These are phyloP conservation scores for Papilio aristodemus DNA, from an alignment of 1,140 invertebrate species.

Conservation along the genomic window DNA sequence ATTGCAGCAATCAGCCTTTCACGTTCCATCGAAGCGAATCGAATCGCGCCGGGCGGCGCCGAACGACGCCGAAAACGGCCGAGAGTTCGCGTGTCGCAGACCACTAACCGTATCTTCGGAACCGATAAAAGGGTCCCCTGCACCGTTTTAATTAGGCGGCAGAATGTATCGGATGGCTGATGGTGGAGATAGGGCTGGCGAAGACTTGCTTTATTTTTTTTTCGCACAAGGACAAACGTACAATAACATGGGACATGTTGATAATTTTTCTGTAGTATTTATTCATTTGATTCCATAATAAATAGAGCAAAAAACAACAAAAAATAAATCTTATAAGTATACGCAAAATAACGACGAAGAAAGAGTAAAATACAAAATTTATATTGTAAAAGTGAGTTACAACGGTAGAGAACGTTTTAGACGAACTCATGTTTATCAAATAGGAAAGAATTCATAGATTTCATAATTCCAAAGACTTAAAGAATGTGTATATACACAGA, in stretches of 20 bases:
- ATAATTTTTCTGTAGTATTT: background rate
- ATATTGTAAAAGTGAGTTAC: too few species aligned
- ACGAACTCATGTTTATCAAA: too few species aligned
- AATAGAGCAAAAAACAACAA: too few species aligned
- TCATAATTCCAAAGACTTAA: too few species aligned
- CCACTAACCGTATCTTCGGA: slow-evolving; percentile 66
- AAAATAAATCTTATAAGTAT: too few species aligned
- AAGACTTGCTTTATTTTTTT: slow-evolving; percentile 33
- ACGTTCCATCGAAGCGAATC: slow-evolving; percentile 41
- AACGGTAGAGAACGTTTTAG: too few species aligned
- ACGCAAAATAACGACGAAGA: too few species aligned
- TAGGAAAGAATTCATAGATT: too few species aligned
- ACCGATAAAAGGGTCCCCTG: slow-evolving; percentile 70
- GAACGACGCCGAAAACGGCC: slow-evolving; percentile 48
- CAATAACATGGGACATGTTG: background rate
- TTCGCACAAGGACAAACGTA: slow-evolving; percentile 14
- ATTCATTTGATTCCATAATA: background rate
- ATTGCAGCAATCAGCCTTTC: slow-evolving; percentile 51
- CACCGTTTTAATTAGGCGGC: slow-evolving; percentile 75
- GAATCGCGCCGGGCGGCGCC: slow-evolving; percentile 33
- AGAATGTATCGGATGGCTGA: slow-evolving; percentile 62
- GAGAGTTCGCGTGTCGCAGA: slow-evolving; percentile 69
- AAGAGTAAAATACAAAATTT: too few species aligned
- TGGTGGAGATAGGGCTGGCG: slow-evolving; percentile 51
- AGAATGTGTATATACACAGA: too few species aligned